Evolutionary conservation across 2,113 vertebrate genomes (phyloP).

Genomic region (Hiodon tergisus): DNA sequence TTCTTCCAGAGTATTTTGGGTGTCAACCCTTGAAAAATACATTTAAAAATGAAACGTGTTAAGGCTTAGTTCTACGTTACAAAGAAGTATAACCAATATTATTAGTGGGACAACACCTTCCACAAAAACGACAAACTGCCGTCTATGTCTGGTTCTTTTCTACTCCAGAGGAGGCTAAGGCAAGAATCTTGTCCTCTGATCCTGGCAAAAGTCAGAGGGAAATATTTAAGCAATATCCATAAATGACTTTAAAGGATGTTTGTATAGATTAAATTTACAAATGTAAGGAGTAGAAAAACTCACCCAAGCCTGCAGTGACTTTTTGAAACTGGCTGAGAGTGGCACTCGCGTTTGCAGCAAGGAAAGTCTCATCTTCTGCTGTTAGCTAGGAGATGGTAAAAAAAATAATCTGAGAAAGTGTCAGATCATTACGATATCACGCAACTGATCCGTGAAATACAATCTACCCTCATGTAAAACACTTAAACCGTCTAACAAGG

Average conservation of each 20-base stretch:
- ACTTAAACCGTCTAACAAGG: too few species aligned
- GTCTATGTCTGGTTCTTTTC: conserved; percentile 71
- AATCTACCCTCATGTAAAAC: too few species aligned
- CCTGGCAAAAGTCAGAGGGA: conserved; percentile 54
- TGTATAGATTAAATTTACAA: too few species aligned
- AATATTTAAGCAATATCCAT: background rate
- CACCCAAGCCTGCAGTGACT: conserved; percentile 80
- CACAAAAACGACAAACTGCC: background rate
- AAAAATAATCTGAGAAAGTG: background rate
- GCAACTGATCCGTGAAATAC: too few species aligned
- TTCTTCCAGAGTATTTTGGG: too few species aligned
- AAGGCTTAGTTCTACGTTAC: too few species aligned
- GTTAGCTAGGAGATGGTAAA: conserved; percentile 65
- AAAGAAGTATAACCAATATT: too few species aligned
- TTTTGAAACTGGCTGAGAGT: conserved; percentile 91
- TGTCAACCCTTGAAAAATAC: too few species aligned
- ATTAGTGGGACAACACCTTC: background rate
- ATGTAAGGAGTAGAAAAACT: conserved; percentile 35
- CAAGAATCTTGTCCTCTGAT: conserved; percentile 93
- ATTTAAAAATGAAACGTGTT: too few species aligned
- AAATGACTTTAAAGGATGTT: too few species aligned
- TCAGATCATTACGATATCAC: background rate
- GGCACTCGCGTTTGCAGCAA: conserved; percentile 80
- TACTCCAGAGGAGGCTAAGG: conserved; percentile 88
- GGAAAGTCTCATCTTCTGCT: conserved; percentile 79